Evolutionary conservation across 2,888 invertebrate species (phyloP).

Genomic region (Volucella inflata): DNA sequence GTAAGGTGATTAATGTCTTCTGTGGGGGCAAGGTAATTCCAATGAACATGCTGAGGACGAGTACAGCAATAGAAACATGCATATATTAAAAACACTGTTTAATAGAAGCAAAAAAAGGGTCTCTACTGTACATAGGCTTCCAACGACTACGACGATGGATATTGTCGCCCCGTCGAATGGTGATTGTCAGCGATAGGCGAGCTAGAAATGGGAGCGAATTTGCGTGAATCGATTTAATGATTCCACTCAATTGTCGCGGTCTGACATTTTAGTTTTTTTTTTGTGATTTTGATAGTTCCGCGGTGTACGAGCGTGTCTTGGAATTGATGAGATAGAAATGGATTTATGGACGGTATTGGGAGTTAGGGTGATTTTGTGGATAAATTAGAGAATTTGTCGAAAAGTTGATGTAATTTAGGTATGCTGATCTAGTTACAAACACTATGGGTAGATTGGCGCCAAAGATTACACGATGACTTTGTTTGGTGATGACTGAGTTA

Average conservation of each 20-base stretch:
- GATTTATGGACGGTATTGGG: slow-evolving; percentile 62
- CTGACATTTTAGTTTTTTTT: slow-evolving; percentile 48
- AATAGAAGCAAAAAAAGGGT: slow-evolving; percentile 37
- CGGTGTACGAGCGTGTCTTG: slow-evolving; percentile 17
- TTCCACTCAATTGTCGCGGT: slow-evolving; percentile 48
- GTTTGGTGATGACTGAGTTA: slow-evolving; percentile 1
- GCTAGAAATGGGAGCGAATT: slow-evolving; percentile 59
- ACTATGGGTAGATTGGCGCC: slow-evolving; percentile 66
- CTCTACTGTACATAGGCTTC: slow-evolving; percentile 22
- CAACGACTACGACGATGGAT: slow-evolving; percentile 37
- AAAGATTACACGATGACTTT: slow-evolving; percentile 34
- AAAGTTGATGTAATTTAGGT: slow-evolving; percentile 35
- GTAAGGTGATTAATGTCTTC: slow-evolving; percentile 68
- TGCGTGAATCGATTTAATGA: slow-evolving; percentile 72
- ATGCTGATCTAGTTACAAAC: slow-evolving; percentile 11
- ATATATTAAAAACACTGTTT: slow-evolving; percentile 53
- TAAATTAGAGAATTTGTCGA: slow-evolving; percentile 50
- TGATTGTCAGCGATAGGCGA: slow-evolving; percentile 58
- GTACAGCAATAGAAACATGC: slow-evolving; percentile 60
- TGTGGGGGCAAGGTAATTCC: slow-evolving; percentile 64
- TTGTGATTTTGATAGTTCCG: slow-evolving; percentile 54
- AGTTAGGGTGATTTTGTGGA: slow-evolving; percentile 64
- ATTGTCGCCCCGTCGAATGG: slow-evolving; percentile 53
- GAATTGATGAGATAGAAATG: slow-evolving; percentile 66
- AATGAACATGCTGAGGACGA: slow-evolving; percentile 56